Percentiles rank a stretch among this genome's conserved stretches.
These are phyloP conservation scores for Pollicipes pollicipes DNA, from an alignment of 1,140 invertebrate species.

Conservation along the genomic window DNA sequence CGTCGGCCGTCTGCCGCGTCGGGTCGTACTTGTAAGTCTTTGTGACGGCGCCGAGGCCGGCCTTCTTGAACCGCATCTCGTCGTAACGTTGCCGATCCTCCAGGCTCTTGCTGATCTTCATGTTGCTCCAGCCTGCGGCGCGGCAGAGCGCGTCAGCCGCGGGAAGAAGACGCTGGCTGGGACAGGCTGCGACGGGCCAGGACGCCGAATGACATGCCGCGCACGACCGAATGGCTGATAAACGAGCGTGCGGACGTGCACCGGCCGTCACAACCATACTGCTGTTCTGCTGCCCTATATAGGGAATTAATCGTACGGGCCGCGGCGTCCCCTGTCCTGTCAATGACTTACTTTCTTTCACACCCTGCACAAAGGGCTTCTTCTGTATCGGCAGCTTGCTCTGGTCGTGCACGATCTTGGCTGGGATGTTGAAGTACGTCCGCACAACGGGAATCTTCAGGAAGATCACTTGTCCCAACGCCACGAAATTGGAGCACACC, in stretches of 20 bases:
- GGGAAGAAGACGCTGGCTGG: too few species aligned
- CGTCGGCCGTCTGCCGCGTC: conserved; percentile 30
- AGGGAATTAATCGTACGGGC: too few species aligned
- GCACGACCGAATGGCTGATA: too few species aligned
- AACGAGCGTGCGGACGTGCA: too few species aligned
- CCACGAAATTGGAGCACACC: conserved; percentile 73
- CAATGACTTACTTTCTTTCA: conserved; percentile 57
- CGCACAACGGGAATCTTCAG: conserved; percentile 55
- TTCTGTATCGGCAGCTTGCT: conserved; percentile 41
- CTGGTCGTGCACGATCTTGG: conserved; percentile 35
- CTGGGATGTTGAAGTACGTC: conserved; percentile 58
- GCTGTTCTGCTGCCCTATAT: too few species aligned
- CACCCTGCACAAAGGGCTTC: conserved; percentile 54
- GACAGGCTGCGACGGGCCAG: too few species aligned
- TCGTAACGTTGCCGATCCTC: conserved; percentile 55
- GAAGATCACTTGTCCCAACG: conserved; percentile 58
- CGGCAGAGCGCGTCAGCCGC: conserved; percentile 7
- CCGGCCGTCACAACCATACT: too few species aligned
- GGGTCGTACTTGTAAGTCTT: conserved; percentile 79
- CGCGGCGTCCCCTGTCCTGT: too few species aligned
- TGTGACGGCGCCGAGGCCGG: conserved; percentile 60
- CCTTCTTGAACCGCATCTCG: conserved; percentile 55
- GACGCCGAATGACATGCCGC: too few species aligned
- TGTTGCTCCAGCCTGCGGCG: conserved; percentile 55
- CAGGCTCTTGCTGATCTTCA: conserved; percentile 57